These are phyloP conservation scores for Neelides sp. DNA, from an alignment of 1,140 invertebrate genomes.

Conservation along the genomic window DNA sequence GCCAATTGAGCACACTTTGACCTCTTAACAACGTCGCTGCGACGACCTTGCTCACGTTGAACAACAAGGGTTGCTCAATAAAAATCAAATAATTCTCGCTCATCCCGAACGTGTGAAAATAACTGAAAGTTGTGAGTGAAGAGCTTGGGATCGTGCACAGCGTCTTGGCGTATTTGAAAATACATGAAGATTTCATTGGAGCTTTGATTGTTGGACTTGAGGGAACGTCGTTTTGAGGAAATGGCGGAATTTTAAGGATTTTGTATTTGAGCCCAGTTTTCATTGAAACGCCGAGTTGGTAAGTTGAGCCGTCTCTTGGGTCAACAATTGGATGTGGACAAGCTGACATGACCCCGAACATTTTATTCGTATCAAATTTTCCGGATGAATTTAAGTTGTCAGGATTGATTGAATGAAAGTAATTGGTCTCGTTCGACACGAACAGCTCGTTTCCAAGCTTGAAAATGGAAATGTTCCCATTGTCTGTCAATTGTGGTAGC, in stretches of 20 bases:
- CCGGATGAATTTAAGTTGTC: constrained; percentile 10
- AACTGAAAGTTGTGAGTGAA: constrained; percentile 32
- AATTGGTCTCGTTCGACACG: constrained; percentile 29
- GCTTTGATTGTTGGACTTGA: constrained; percentile 18
- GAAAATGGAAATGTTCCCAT: constrained; percentile 35
- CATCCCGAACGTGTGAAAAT: constrained; percentile 42
- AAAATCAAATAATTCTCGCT: constrained; percentile 41
- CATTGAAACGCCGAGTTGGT: constrained; percentile 23
- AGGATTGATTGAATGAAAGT: constrained; percentile 15
- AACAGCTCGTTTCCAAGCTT: constrained; percentile 36
- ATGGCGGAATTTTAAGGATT: constrained; percentile 24
- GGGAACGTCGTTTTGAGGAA: constrained; percentile 3
- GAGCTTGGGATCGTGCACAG: constrained; percentile 35
- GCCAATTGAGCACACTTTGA: constrained; percentile 14
- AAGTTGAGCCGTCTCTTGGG: constrained; percentile 15
- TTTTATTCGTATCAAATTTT: constrained; percentile 18
- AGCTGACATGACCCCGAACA: constrained; percentile 18
- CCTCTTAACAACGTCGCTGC: constrained; percentile 17
- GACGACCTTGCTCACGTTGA: constrained; percentile 19
- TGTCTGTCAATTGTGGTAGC: constrained; percentile 38
- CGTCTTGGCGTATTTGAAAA: constrained; percentile 32
- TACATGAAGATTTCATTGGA: background rate
- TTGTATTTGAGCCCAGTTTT: constrained; percentile 25
- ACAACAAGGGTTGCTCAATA: constrained; percentile 34
- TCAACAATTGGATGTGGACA: constrained; percentile 11